phyloP scores from a whole-genome alignment of 2,797 vertebrate genomes.

The Coracias cyanogaster region DNA sequence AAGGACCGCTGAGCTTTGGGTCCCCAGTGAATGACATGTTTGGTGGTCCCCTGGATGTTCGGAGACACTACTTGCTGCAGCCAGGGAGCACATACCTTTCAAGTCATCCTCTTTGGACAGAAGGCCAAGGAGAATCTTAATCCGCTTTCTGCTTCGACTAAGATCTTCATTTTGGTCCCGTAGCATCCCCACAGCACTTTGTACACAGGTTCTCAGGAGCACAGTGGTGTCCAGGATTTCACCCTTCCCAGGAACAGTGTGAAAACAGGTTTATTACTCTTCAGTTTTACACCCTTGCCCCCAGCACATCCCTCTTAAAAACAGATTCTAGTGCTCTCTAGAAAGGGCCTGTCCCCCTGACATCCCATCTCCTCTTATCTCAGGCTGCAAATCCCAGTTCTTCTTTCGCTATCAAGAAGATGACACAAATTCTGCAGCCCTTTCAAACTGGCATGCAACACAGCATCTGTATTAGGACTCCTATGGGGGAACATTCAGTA shows the following conservation, averaged over 20 bases:
- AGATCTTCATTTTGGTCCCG: slow-evolving; percentile 80
- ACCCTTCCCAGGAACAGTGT: not conserved
- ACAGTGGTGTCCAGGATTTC: slow-evolving; percentile 87
- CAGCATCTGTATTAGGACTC: not conserved
- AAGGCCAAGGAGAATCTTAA: slow-evolving; percentile 88
- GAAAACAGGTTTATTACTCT: not conserved
- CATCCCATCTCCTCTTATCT: not conserved
- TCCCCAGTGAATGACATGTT: not conserved
- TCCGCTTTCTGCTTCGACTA: slow-evolving; percentile 83
- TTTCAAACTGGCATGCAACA: not conserved
- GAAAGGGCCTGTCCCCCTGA: not conserved
- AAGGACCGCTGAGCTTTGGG: not conserved
- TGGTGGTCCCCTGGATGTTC: not conserved
- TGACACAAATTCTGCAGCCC: rapidly evolving
- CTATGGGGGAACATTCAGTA: not conserved
- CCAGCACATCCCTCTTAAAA: not conserved
- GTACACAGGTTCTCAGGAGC: slow-evolving; percentile 91
- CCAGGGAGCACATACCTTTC: slow-evolving; percentile 73
- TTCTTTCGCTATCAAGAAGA: not conserved
- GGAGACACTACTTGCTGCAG: not conserved
- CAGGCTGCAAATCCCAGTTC: not conserved
- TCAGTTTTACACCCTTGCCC: not conserved
- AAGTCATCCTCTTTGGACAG: slow-evolving; percentile 75
- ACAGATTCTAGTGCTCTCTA: not conserved
- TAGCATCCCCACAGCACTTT: slow-evolving; percentile 91